These are phyloP conservation scores for Leptobrachium ailaonicum DNA, from an alignment of 2,113 vertebrate species.

Conservation along the genomic window DNA sequence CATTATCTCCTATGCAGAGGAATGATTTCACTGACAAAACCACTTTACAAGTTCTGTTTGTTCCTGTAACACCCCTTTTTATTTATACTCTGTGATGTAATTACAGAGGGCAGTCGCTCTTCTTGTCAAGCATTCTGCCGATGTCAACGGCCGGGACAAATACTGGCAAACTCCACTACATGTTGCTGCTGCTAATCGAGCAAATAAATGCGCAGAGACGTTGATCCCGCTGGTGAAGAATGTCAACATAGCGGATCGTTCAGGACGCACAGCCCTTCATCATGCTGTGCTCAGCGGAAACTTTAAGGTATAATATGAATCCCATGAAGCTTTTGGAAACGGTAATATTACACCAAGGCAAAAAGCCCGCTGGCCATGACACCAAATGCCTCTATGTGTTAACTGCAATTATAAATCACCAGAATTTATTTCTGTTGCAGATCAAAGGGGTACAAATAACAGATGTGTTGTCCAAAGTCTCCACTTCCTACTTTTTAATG, in stretches of 20 bases:
- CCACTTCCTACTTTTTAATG: too few species aligned
- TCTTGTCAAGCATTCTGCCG: constrained; percentile 84
- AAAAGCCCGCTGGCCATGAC: too few species aligned
- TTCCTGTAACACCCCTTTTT: background rate
- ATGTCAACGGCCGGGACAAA: constrained; percentile 86
- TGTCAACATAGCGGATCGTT: constrained; percentile 82
- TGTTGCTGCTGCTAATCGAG: constrained; percentile 88
- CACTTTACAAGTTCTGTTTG: background rate
- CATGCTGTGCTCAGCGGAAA: constrained; percentile 90
- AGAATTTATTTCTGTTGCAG: too few species aligned
- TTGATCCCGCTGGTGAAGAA: constrained; percentile 82
- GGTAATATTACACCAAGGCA: too few species aligned
- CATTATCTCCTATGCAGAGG: too few species aligned
- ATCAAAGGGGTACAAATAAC: too few species aligned
- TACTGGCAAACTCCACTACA: constrained; percentile 91
- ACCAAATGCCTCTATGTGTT: too few species aligned
- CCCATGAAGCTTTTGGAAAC: too few species aligned
- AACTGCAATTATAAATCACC: too few species aligned
- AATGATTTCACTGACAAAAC: too few species aligned
- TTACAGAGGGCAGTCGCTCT: constrained; percentile 81
- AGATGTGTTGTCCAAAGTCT: too few species aligned
- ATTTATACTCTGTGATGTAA: background rate
- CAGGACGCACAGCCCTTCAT: constrained; percentile 88
- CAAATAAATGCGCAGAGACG: constrained; percentile 80
- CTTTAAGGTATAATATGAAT: constrained; percentile 70